Percentiles rank a stretch among this genome's conserved stretches.
phyloP scores from a whole-genome alignment of 2,113 vertebrate genomes.

The Phylloscopus trochiloides region DNA sequence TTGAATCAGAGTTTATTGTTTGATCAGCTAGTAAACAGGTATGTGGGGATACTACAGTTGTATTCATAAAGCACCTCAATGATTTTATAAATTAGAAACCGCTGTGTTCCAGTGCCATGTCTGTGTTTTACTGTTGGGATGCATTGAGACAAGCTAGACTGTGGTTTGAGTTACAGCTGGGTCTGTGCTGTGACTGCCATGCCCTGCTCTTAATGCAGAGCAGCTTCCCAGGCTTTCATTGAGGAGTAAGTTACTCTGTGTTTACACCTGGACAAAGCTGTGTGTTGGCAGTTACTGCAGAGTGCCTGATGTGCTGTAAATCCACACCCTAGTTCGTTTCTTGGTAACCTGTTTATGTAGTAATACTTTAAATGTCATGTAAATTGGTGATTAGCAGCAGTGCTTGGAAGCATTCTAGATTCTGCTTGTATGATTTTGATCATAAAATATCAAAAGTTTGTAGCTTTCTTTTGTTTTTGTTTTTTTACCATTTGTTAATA shows the following conservation, averaged over 20 bases:
- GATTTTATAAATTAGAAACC: background rate
- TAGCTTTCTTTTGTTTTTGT: background rate
- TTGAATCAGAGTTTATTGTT: constrained; percentile 98
- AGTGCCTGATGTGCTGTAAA: background rate
- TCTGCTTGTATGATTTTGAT: constrained; percentile 25
- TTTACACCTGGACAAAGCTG: background rate
- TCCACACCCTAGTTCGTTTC: constrained; percentile 28
- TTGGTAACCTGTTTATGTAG: background rate
- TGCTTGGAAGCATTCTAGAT: background rate
- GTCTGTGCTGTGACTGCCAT: background rate
- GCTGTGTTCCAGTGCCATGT: constrained; percentile 6
- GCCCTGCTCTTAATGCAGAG: background rate
- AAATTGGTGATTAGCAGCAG: background rate
- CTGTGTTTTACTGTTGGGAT: background rate
- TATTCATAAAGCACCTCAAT: constrained; percentile 22
- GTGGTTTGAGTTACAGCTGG: background rate
- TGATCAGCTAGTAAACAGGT: constrained; percentile 99
- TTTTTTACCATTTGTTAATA: constrained; percentile 42
- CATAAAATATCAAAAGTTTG: constrained; percentile 41
- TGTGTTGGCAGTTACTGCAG: background rate
- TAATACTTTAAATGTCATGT: background rate
- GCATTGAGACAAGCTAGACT: background rate
- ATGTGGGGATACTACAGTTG: constrained; percentile 55
- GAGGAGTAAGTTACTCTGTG: background rate
- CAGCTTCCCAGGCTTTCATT: background rate